These are phyloP conservation scores for Noctua janthe DNA, from an alignment of 2,888 invertebrate genomes.

Conservation along the genomic window DNA sequence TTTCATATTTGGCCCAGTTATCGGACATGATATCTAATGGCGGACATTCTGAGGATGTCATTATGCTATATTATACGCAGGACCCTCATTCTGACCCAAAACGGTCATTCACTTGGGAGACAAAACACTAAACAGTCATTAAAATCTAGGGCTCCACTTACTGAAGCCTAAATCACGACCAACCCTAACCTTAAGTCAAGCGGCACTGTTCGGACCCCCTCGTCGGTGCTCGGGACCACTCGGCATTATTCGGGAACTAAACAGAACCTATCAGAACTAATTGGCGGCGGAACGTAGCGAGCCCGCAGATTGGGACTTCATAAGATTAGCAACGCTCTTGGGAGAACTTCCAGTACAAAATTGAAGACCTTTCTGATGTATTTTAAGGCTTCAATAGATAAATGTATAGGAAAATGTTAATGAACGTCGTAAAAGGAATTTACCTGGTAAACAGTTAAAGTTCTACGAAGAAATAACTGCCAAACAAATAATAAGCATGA, in stretches of 20 bases:
- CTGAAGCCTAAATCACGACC: conserved; percentile 52
- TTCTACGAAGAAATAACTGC: conserved; percentile 34
- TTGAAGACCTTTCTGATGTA: conserved; percentile 56
- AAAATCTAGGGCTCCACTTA: conserved; percentile 55
- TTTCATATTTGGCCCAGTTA: conserved; percentile 53
- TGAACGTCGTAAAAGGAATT: conserved; percentile 18
- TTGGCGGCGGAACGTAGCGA: conserved; percentile 77
- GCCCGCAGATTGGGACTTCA: conserved; percentile 77
- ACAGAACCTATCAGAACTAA: conserved; percentile 80
- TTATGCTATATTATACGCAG: conserved; percentile 50
- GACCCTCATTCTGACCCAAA: conserved; percentile 48
- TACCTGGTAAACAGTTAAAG: conserved; percentile 29
- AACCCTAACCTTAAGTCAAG: conserved; percentile 59
- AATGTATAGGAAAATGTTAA: conserved; percentile 1
- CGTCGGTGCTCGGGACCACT: conserved; percentile 61
- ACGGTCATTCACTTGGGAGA: conserved; percentile 35
- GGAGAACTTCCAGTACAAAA: conserved; percentile 51
- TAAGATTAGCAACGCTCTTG: conserved; percentile 74
- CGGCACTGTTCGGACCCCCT: conserved; percentile 54
- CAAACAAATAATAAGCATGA: conserved; percentile 47
- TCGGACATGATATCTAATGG: conserved; percentile 56
- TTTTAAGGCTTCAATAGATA: conserved; percentile 48
- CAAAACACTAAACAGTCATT: conserved; percentile 59
- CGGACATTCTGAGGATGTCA: conserved; percentile 38
- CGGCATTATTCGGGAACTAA: conserved; percentile 71